These are phyloP conservation scores for Oithona nana DNA, from an alignment of 2,888 invertebrate genomes.

Conservation along the genomic window DNA sequence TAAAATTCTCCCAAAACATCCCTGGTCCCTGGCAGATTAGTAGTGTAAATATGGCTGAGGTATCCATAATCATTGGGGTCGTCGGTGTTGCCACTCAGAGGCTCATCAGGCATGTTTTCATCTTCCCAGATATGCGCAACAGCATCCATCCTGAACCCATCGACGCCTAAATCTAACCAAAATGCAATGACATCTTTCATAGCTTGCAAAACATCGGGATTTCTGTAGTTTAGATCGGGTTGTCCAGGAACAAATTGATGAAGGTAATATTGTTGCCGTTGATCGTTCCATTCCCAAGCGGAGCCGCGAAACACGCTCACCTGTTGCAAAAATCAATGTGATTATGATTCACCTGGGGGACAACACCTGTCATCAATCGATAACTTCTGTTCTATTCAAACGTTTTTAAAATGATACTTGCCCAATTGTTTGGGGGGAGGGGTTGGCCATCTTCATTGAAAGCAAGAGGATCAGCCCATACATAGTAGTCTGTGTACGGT, in stretches of 20 bases:
- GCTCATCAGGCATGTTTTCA: conserved; percentile 20
- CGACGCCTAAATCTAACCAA: conserved; percentile 31
- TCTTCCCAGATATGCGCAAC: conserved; percentile 27
- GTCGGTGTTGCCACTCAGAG: conserved; percentile 12
- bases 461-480: conserved; percentile 41
- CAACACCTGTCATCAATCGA: too few species aligned
- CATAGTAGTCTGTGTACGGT: conserved; percentile 49
- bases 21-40: conserved; percentile 40
- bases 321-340: conserved; percentile 22
- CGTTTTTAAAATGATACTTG: background rate
- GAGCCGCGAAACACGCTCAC: conserved; percentile 26
- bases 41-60: conserved; percentile 43
- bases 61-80: conserved; percentile 37
- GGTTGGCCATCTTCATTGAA: conserved; percentile 27
- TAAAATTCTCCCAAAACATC: conserved; percentile 41
- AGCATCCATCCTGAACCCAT: conserved; percentile 29
- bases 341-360: background rate
- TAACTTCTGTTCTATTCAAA: too few species aligned
- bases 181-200: conserved; percentile 24
- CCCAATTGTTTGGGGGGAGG: conserved; percentile 18
- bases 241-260: conserved; percentile 28
- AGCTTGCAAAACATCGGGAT: conserved; percentile 21
- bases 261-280: conserved; percentile 27
- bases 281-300: conserved; percentile 28
- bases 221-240: conserved; percentile 29